Percentiles rank a stretch among this genome's conserved stretches.
These are phyloP conservation scores for Balearica regulorum DNA, from an alignment of 2,797 vertebrate species.

Conservation along the genomic window DNA sequence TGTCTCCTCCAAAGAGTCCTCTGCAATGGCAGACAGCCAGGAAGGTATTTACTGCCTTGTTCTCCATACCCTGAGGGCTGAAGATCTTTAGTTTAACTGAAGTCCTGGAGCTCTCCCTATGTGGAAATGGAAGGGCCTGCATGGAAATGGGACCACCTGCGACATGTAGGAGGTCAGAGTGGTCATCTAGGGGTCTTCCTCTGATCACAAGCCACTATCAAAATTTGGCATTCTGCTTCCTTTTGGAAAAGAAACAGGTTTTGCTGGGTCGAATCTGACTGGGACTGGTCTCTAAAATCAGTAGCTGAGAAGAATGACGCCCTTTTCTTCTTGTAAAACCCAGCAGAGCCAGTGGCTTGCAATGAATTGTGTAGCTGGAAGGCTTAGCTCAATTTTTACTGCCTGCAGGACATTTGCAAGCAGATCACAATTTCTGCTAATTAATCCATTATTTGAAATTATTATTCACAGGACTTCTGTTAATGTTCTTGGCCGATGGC, in stretches of 20 bases:
- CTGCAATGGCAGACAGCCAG: neutral
- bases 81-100: neutral
- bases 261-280: neutral
- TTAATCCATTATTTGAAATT: constrained; percentile 39
- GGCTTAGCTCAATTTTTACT: neutral
- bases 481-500: neutral
- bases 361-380: neutral
- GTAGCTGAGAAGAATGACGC: accelerated
- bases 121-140: neutral
- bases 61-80: neutral
- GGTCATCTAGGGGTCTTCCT: neutral
- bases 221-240: neutral
- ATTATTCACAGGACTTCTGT: constrained; percentile 11
- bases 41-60: neutral
- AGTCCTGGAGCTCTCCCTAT: neutral
- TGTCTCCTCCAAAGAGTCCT: neutral
- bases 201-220: neutral
- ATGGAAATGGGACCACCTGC: neutral
- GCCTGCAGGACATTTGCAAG: neutral
- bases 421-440: constrained; percentile 17
- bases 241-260: neutral
- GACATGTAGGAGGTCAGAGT: neutral
- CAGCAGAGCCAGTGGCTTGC: neutral
- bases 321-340: neutral
- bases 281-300: neutral